Percentiles rank a stretch among this genome's conserved stretches.
Conservation (phyloP, 2,113 vertebrate species). For the Hydrochoerus hydrochaeris region DNA sequence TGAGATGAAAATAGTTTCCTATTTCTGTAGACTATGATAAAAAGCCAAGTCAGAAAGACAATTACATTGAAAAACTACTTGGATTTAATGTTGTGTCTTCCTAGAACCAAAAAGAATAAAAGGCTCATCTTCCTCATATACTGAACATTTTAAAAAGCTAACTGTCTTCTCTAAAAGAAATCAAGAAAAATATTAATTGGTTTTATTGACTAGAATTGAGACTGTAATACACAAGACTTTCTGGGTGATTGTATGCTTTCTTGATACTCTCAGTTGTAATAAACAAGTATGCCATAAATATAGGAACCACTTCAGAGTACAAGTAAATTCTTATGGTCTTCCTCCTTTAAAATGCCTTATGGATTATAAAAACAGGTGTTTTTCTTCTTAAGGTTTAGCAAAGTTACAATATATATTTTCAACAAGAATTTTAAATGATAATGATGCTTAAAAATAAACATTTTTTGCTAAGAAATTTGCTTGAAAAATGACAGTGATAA, state of each 20-base stretch:
- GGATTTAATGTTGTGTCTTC: background rate
- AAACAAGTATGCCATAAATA: background rate
- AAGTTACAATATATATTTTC: conserved; percentile 10
- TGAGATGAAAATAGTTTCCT: background rate
- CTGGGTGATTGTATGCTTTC: background rate
- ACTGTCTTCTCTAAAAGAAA: background rate
- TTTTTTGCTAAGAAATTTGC: conserved; percentile 8
- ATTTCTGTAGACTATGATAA: background rate
- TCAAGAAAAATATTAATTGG: background rate
- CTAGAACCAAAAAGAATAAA: background rate
- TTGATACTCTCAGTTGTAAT: background rate
- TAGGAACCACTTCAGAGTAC: background rate
- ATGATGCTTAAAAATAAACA: conserved; percentile 1
- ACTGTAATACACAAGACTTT: background rate
- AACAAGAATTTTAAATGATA: conserved; percentile 7
- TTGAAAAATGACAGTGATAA: background rate
- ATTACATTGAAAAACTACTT: background rate
- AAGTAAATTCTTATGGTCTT: background rate
- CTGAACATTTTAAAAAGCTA: background rate
- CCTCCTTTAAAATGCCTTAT: background rate
- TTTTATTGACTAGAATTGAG: background rate
- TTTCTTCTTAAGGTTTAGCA: background rate
- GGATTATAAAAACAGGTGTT: background rate
- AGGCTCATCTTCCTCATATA: background rate
- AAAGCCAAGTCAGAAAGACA: background rate